A percentile compares a stretch with the other conserved stretches of the same genome.
Conservation (phyloP, 2,113 vertebrate genomes). For the Falcunculus frontatus region DNA sequence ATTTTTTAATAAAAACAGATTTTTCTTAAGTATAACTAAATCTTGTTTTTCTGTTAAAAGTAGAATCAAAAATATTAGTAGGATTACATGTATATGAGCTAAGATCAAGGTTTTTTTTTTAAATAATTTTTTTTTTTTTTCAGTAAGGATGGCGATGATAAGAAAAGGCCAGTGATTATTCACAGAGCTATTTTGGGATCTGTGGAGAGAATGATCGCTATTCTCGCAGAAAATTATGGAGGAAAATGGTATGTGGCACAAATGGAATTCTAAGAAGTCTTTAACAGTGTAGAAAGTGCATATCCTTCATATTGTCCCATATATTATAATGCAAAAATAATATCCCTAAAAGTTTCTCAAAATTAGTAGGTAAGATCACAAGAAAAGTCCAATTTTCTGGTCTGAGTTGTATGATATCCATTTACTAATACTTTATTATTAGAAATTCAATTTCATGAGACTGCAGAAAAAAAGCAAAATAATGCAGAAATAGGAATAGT, state of each 20-base stretch:
- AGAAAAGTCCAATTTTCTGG: neutral
- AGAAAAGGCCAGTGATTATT: constrained; percentile 89
- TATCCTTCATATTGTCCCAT: neutral
- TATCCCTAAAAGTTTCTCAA: neutral
- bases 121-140: neutral
- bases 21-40: neutral
- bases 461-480: neutral
- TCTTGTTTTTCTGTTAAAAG: neutral
- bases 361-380: neutral
- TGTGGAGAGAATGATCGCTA: constrained; percentile 94
- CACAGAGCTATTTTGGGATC: constrained; percentile 92
- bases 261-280: neutral
- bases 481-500: neutral
- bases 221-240: constrained; percentile 91
- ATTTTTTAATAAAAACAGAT: neutral
- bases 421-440: neutral
- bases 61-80: neutral
- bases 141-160: constrained; percentile 90
- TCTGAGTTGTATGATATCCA: neutral
- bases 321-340: neutral
- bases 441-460: neutral
- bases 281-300: neutral
- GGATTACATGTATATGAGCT: neutral
- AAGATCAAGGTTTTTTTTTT: neutral
- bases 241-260: constrained; percentile 85